Base-by-base conservation (phyloP, 2,888 invertebrate species). In the Megalurothrips usitatus region DNA sequence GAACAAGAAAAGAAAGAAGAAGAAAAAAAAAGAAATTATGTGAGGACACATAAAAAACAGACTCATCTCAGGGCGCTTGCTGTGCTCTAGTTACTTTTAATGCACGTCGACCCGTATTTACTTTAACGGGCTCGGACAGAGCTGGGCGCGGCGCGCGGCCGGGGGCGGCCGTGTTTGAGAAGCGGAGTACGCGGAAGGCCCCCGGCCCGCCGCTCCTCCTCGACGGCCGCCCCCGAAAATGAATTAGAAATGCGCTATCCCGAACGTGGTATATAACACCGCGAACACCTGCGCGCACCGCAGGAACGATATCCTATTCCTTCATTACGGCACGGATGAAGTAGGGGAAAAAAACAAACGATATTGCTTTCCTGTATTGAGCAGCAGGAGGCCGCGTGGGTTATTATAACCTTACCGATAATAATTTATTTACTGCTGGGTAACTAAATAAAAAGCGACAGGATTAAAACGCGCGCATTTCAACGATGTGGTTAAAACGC, bases 71-170 rank as follows among this genome's bases (percentile, higher is more conserved):
- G 58, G 12, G 34, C 2, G 34, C 34, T 43, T 43, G 34, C 58
- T 17, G 58, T 58, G 68, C 26, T 10, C 26, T 26, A 75, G 68
- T 26, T 75, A 75, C 68, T 75, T 75, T 75, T 26, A 75, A 75
- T 75, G 68, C 26, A 26, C 68, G 68, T 26, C 12, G 26, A n/a
- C 14, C 58, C 68, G 68, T 75, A 75, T 75, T 75, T 75, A 75
- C 68, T 75, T 6, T 75, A 58, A 58, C 11, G 6, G 58, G 58
- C 58, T 58, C 58, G 34, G 34, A 43, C 34, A 43, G 34, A 43
- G 34, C 58, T 11, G 11, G 14, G 58, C 19, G 58, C 0, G 14
- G 52, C 58, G 68, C 12, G 26, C 12, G 68, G 68, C 23, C 26
- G 26, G 23, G 68, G 23, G 3, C 68, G 68, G 23, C 26, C 68